A percentile compares a stretch with the other conserved stretches of the same genome.
phyloP scores from a whole-genome alignment of 2,113 vertebrate species.

The Rhinogobius similis region DNA sequence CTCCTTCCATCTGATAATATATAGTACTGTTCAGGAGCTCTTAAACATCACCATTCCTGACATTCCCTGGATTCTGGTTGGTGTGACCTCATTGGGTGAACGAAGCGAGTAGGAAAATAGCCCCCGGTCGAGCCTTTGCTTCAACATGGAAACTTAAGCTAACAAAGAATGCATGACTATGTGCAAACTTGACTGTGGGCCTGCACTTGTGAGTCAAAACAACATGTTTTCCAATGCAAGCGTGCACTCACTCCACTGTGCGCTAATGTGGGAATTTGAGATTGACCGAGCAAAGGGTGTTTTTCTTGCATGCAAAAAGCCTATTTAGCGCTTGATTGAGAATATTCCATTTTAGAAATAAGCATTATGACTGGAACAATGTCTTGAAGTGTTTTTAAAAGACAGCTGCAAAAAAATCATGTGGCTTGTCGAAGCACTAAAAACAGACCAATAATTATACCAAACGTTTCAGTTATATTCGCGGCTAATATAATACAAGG shows the following conservation, averaged over 20 bases:
- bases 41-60: conserved; percentile 69
- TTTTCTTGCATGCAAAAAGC: background rate
- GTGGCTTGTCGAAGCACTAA: no score
- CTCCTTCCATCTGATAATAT: conserved; percentile 66
- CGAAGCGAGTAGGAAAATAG: conserved; percentile 65
- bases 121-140: conserved; percentile 66
- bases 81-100: conserved; percentile 75
- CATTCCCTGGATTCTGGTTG: conserved; percentile 69
- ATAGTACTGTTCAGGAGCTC: conserved; percentile 54
- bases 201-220: conserved; percentile 54
- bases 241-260: conserved; percentile 18
- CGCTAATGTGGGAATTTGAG: conserved; percentile 15
- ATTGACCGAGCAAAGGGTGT: background rate
- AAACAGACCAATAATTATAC: no score
- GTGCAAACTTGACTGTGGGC: conserved; percentile 64
- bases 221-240: conserved; percentile 47
- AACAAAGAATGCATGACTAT: conserved; percentile 69
- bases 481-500: background rate
- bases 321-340: background rate
- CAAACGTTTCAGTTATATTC: no score
- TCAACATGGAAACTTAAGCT: conserved; percentile 72
- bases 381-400: no score
- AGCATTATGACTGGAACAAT: no score
- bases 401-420: no score
- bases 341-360: background rate